These are phyloP conservation scores for Synanthedon vespiformis DNA, from an alignment of 2,888 invertebrate species.

Conservation along the genomic window DNA sequence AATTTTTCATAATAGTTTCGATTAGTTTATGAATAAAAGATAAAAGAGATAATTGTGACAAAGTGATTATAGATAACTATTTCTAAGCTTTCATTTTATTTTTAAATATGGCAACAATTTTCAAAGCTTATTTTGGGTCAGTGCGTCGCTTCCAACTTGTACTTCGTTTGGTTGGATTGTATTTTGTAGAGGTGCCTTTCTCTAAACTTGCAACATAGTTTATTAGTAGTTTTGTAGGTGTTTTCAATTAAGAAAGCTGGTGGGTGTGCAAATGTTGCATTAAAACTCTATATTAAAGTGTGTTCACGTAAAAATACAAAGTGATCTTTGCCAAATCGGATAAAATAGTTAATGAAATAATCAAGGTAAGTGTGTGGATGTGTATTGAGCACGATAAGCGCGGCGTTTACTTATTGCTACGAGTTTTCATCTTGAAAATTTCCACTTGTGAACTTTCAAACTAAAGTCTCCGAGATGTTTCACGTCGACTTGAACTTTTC, in stretches of 20 bases:
- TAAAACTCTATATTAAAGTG: constrained; percentile 30
- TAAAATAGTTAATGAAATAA: constrained; percentile 59
- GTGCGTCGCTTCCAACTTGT: constrained; percentile 65
- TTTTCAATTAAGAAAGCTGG: constrained; percentile 69
- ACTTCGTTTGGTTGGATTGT: constrained; percentile 49
- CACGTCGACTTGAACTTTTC: constrained; percentile 49
- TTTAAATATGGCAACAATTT: constrained; percentile 48
- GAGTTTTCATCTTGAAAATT: constrained; percentile 71
- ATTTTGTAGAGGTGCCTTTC: constrained; percentile 68
- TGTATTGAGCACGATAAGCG: constrained; percentile 36
- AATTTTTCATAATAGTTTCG: too few relatives aligned
- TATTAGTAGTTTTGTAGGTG: constrained; percentile 40
- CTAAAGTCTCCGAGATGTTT: constrained; percentile 59
- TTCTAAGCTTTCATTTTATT: constrained; percentile 46
- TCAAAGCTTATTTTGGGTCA: constrained; percentile 70
- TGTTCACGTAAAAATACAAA: constrained; percentile 11
- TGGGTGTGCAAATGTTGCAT: constrained; percentile 64
- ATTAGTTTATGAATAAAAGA: neutral
- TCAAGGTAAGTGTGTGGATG: constrained; percentile 53
- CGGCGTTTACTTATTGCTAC: constrained; percentile 51
- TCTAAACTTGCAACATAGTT: constrained; percentile 68
- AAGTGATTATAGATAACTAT: constrained; percentile 2
- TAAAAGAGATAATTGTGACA: neutral
- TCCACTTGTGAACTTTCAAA: constrained; percentile 66
- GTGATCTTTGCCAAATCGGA: constrained; percentile 31